phyloP scores from a whole-genome alignment of 2,113 vertebrate genomes.

The Cygnus atratus region DNA sequence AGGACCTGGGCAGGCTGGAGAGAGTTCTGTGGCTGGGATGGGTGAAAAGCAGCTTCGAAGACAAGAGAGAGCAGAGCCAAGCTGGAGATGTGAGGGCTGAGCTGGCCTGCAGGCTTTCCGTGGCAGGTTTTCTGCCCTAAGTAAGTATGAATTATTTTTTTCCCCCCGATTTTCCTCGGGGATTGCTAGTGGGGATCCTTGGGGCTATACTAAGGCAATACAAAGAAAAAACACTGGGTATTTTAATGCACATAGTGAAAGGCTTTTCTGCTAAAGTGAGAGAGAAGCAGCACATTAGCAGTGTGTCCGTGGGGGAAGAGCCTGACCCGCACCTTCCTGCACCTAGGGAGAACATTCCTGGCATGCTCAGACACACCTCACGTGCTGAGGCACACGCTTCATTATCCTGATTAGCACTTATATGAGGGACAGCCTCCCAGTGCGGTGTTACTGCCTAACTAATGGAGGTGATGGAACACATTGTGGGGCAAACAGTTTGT shows the following conservation, averaged over 20 bases:
- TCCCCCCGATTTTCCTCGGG: neutral
- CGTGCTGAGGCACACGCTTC: neutral
- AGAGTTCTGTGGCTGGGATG: neutral
- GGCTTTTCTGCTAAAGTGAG: neutral
- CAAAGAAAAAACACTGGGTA: rapidly evolving
- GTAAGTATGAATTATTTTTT: neutral
- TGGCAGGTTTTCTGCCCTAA: neutral
- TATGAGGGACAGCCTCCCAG: neutral
- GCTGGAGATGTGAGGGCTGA: rapidly evolving
- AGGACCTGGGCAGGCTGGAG: neutral
- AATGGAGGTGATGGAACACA: neutral
- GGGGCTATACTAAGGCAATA: rapidly evolving
- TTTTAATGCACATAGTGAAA: neutral
- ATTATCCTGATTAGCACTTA: neutral
- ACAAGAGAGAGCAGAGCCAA: neutral
- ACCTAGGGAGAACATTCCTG: neutral
- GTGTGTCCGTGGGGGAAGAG: neutral
- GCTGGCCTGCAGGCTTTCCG: neutral
- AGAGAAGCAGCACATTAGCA: rapidly evolving
- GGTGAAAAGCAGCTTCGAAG: neutral
- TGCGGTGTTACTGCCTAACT: rapidly evolving
- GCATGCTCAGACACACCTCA: neutral
- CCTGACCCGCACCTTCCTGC: neutral
- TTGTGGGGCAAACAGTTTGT: neutral
- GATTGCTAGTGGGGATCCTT: rapidly evolving